phyloP scores from a whole-genome alignment of 2,888 invertebrate species.

The Bellardia bayeri region DNA sequence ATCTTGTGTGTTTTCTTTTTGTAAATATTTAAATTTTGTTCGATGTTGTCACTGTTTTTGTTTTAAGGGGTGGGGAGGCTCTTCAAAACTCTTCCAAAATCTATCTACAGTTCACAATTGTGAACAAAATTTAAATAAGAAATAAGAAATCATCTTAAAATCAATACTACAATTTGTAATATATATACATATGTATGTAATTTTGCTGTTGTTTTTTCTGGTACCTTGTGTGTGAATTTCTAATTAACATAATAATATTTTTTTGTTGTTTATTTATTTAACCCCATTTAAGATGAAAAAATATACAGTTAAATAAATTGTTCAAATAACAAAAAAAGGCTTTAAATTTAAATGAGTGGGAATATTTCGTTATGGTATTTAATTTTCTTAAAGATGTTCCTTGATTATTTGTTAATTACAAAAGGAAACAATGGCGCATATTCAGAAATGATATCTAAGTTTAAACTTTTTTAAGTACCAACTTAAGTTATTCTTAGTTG shows the following conservation, averaged over 20 bases:
- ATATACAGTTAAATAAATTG: slow-evolving; percentile 4
- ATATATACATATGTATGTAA: no score
- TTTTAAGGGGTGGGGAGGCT: not conserved
- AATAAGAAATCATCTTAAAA: slow-evolving; percentile 19
- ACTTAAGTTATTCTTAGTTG: no score
- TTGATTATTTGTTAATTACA: not conserved
- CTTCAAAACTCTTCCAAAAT: not conserved
- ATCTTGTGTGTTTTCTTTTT: not conserved
- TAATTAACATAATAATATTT: slow-evolving; percentile 41
- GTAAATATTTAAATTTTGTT: not conserved
- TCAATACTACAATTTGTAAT: slow-evolving; percentile 21
- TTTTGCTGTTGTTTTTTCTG: slow-evolving; percentile 18
- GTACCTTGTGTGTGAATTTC: slow-evolving; percentile 41
- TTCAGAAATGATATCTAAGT: no score
- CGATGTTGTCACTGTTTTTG: slow-evolving; percentile 6
- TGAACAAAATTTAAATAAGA: slow-evolving; percentile 6
- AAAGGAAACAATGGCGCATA: not conserved
- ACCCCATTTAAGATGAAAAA: slow-evolving; percentile 34
- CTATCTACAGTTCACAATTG: slow-evolving; percentile 19
- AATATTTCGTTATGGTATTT: not conserved
- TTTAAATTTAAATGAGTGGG: not conserved
- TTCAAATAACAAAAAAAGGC: not conserved
- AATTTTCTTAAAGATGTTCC: not conserved
- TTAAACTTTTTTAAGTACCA: no score
- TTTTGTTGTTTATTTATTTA: slow-evolving; percentile 20